phyloP scores from a whole-genome alignment of 2,888 invertebrate species.

The Ctena decussata region DNA sequence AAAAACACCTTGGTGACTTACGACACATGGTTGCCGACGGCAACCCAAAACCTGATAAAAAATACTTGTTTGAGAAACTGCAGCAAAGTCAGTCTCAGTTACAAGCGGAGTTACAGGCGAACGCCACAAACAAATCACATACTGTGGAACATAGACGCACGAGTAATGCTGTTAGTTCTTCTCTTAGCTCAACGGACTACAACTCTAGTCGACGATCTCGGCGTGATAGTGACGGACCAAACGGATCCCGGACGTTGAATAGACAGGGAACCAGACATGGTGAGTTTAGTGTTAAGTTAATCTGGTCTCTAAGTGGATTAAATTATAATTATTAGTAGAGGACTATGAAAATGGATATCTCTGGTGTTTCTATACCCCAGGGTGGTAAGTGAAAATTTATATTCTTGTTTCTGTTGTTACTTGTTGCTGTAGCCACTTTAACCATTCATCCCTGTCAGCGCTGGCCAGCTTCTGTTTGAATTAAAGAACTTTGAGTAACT shows the following conservation, averaged over 20 bases:
- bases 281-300: slow-evolving; percentile 54
- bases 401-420: background rate
- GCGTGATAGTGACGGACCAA: slow-evolving; percentile 73
- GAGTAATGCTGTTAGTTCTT: slow-evolving; percentile 12
- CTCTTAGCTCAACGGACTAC: slow-evolving; percentile 2
- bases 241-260: slow-evolving; percentile 34
- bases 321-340: background rate
- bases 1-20: slow-evolving; percentile 63
- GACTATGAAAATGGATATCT: background rate
- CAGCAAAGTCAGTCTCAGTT: slow-evolving; percentile 71
- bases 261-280: slow-evolving; percentile 65
- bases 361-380: slow-evolving; percentile 1
- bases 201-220: slow-evolving; percentile 64
- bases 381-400: background rate
- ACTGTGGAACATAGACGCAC: slow-evolving; percentile 6
- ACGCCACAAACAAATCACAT: slow-evolving; percentile 33
- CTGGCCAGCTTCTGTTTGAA: too few relatives aligned
- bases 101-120: slow-evolving; percentile 64
- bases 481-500: too few relatives aligned
- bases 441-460: too few relatives aligned
- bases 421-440: too few relatives aligned
- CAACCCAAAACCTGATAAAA: slow-evolving; percentile 76
- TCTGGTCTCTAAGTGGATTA: background rate
- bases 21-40: slow-evolving; percentile 64
- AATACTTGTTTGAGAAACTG: slow-evolving; percentile 73